A percentile compares a stretch with the other conserved stretches of the same genome.
Conservation (phyloP, 1,140 invertebrate species). For the Proctacanthus coquilletti region DNA sequence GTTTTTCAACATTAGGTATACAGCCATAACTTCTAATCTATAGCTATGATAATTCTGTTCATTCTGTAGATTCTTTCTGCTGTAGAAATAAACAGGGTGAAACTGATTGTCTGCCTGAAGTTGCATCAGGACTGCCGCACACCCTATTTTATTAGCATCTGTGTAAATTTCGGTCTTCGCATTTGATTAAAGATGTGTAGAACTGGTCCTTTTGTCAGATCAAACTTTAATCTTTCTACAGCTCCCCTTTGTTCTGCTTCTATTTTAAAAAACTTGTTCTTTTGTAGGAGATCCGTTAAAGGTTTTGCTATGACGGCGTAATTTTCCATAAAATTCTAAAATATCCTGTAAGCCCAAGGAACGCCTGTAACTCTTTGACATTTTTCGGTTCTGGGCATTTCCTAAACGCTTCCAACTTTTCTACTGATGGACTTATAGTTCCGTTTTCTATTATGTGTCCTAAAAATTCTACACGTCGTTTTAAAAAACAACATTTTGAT, state of each 20-base stretch:
- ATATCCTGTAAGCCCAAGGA: conserved; percentile 12
- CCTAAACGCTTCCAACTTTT: conserved; percentile 15
- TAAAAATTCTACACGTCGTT: conserved; percentile 17
- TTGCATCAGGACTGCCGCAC: conserved; percentile 17
- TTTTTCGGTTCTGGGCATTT: conserved; percentile 6
- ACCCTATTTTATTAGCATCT: conserved; percentile 16
- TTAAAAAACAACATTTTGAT: conserved; percentile 19
- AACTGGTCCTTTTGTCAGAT: conserved; percentile 10
- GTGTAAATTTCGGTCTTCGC: conserved; percentile 25
- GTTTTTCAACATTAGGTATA: conserved; percentile 16
- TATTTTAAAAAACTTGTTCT: conserved; percentile 8
- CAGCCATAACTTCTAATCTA: conserved; percentile 14
- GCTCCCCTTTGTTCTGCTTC: conserved; percentile 10
- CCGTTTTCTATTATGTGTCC: conserved; percentile 14
- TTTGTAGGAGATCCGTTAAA: conserved; percentile 8
- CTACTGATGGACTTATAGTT: conserved; percentile 11
- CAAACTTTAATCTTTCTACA: conserved; percentile 9
- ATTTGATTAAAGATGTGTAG: conserved; percentile 12
- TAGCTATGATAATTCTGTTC: conserved; percentile 7
- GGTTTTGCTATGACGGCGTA: conserved; percentile 1
- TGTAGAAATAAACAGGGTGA: conserved; percentile 4
- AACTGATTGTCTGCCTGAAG: conserved; percentile 8
- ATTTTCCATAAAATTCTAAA: conserved; percentile 1
- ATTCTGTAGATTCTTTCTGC: conserved; percentile 4
- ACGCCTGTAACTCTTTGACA: not conserved